Conservation (phyloP, 2,113 vertebrate genomes). For the Genyomyrus donnyi region DNA sequence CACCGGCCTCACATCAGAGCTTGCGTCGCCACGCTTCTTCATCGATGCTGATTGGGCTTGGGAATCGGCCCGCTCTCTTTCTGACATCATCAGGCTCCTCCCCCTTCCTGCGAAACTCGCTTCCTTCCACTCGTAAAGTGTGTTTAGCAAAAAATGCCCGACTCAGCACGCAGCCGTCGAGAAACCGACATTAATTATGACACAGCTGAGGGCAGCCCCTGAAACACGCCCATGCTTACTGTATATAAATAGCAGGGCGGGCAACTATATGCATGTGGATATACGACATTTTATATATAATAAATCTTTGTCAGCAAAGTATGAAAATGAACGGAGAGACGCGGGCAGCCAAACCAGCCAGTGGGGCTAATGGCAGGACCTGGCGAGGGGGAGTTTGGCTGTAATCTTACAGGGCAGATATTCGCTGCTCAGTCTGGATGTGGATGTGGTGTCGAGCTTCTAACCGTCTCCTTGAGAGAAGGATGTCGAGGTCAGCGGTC, state of each 20-base stretch:
- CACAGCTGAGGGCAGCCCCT: background rate
- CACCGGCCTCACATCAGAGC: background rate
- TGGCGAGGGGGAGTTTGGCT: background rate
- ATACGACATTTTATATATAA: background rate
- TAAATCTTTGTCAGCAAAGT: background rate
- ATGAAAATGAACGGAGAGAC: slow-evolving; percentile 16
- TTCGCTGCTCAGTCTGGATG: background rate
- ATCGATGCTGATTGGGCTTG: background rate
- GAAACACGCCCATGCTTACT: background rate
- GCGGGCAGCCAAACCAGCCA: background rate
- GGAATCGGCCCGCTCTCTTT: background rate
- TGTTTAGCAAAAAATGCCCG: background rate
- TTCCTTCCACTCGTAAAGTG: background rate
- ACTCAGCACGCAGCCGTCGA: background rate
- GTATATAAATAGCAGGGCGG: background rate
- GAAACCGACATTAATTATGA: background rate
- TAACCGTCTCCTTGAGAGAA: background rate
- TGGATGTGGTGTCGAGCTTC: background rate
- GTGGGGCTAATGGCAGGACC: background rate
- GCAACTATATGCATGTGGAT: background rate
- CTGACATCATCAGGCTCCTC: background rate
- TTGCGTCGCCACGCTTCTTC: background rate
- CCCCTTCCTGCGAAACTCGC: background rate
- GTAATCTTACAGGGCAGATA: background rate
- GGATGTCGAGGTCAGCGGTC: background rate